phyloP scores from a whole-genome alignment of 2,888 invertebrate genomes.

The Ptilodon capucinus region DNA sequence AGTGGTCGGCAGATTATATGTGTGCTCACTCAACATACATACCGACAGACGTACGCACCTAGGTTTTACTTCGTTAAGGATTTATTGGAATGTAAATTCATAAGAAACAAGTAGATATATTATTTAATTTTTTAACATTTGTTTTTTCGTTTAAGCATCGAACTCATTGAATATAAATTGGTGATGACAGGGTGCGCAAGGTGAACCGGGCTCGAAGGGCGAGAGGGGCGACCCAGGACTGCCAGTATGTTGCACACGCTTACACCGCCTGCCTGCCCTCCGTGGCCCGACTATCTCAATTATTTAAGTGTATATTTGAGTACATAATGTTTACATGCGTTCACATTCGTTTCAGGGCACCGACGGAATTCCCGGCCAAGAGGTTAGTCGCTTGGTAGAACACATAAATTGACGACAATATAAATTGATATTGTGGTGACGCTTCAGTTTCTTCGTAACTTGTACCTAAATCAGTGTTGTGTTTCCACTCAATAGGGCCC shows the following conservation, averaged over 20 bases:
- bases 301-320: not conserved
- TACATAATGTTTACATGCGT: conserved; percentile 1
- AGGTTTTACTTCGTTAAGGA: too few relatives aligned
- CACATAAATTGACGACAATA: not conserved
- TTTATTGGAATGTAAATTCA: too few relatives aligned
- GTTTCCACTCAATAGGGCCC: conserved; percentile 86
- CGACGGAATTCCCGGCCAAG: conserved; percentile 95
- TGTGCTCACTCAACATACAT: too few relatives aligned
- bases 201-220: conserved; percentile 95
- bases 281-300: not conserved
- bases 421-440: not conserved
- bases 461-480: not conserved
- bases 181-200: conserved; percentile 90
- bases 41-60: too few relatives aligned
- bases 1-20: too few relatives aligned
- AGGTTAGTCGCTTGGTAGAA: conserved; percentile 82
- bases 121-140: too few relatives aligned
- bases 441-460: not conserved
- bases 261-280: not conserved
- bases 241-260: conserved; percentile 86
- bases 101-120: not conserved
- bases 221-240: conserved; percentile 96
- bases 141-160: too few relatives aligned
- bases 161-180: conserved; percentile 6
- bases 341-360: conserved; percentile 88